Base-by-base conservation (phyloP, 2,888 invertebrate species). In the Synanthedon formicaeformis region DNA sequence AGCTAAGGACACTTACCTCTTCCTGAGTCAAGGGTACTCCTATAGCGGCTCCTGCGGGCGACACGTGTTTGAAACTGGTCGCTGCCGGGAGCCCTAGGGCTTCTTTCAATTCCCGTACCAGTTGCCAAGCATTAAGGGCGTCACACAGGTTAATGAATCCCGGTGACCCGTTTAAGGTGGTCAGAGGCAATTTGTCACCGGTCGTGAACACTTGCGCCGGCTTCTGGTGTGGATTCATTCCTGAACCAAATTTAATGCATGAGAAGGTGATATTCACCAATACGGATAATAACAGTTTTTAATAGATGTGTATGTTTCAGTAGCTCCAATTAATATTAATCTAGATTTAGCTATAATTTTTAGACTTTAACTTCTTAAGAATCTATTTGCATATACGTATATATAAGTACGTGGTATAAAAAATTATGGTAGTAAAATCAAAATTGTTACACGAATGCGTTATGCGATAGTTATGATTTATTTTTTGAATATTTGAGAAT, bases 121-220 rank as follows among this genome's bases (percentile, higher is more conserved):
- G 85, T 73, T 99, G 99, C 94, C 97, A 99, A 0, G 95, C 98
- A 76, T 99, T 99, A 1, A 99, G 88, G 0, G 98, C 98, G 79
- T 99, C 99, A 67, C 97, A 97, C 3, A 99, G 89, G 81, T 99
- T 99, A 63, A 99, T 98, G 77, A 94, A 99, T 1, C 99, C 99
- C 0, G 99, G 99, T 0, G 97, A 93, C 8, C 98, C 98, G 78
- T 98, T 98, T 27, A 98, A 74, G 2, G 98, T 96, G 58, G 89
- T 93, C 5, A 99, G 78, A 0, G 99, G 99, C 53, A 99, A 86
- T 52, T 92, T 88, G 52, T 93, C 89, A 18, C 92, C 78, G 0
- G 91, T 93, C 0, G 96, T 96, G 76, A 91, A 98, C 5, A 98
- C 86, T 71, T 97, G 97, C 0, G 98, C 98, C 0, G 97, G 97